phyloP scores from a whole-genome alignment of 2,888 invertebrate species.

The Cerastoderma edule region DNA sequence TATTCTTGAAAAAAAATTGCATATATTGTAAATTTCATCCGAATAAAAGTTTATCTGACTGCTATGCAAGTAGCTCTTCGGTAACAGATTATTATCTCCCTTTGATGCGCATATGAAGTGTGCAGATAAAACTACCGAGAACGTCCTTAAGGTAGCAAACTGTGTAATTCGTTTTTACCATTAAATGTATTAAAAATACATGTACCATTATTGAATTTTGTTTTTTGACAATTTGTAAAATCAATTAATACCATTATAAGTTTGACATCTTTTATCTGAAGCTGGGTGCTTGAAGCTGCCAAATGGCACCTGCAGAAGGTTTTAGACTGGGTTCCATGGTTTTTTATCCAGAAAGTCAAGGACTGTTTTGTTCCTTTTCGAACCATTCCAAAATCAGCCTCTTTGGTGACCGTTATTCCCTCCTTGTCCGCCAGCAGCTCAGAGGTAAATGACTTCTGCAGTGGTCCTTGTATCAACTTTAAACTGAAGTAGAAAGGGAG shows the following conservation, averaged over 20 bases:
- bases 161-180: too few species aligned
- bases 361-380: constrained; percentile 48
- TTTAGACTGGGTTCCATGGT: constrained; percentile 51
- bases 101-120: too few species aligned
- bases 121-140: too few species aligned
- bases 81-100: too few species aligned
- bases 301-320: constrained; percentile 60
- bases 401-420: constrained; percentile 59
- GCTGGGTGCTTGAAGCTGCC: constrained; percentile 61
- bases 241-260: constrained; percentile 41
- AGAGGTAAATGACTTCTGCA: constrained; percentile 57
- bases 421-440: constrained; percentile 65
- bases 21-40: too few species aligned
- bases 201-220: too few species aligned
- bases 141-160: too few species aligned
- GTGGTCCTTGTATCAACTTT: constrained; percentile 55
- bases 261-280: constrained; percentile 53
- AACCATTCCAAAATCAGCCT: constrained; percentile 60
- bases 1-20: too few species aligned
- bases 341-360: constrained; percentile 62
- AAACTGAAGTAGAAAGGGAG: constrained; percentile 47
- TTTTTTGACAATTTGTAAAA: too few species aligned
- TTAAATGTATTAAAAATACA: too few species aligned
- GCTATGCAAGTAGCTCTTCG: too few species aligned
- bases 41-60: too few species aligned